Conservation (phyloP, 1,140 invertebrate genomes). For the Brachystomella parvula region DNA sequence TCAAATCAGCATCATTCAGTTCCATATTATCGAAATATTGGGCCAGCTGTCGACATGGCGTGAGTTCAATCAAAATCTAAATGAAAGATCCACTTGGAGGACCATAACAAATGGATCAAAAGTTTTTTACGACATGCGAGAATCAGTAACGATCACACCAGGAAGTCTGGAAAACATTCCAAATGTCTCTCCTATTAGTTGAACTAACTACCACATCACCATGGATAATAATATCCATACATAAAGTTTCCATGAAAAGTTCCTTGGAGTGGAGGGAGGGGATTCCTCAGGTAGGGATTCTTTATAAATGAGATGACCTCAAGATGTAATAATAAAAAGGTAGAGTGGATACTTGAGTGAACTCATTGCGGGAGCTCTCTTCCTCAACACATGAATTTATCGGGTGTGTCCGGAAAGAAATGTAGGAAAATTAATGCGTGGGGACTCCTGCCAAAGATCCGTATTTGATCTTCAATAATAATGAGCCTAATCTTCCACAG, state of each 20-base stretch:
- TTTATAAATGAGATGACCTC: slow-evolving; percentile 2
- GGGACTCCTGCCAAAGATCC: no score
- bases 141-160: not conserved
- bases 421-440: not conserved
- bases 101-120: slow-evolving; percentile 4
- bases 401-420: not conserved
- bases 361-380: not conserved
- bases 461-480: not conserved
- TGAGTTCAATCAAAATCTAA: not conserved
- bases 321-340: no score
- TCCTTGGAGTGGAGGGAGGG: not conserved
- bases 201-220: not conserved
- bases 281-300: not conserved
- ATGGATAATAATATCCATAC: not conserved
- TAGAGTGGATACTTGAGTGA: not conserved
- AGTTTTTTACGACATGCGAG: slow-evolving; percentile 7
- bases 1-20: slow-evolving; percentile 5
- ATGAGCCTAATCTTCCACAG: not conserved
- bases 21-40: not conserved
- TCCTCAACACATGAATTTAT: not conserved
- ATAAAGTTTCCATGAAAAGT: no score
- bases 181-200: slow-evolving; percentile 4
- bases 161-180: slow-evolving; percentile 7
- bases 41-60: no score
- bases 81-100: not conserved